A percentile compares a stretch with the other conserved stretches of the same genome.
Evolutionary conservation across 2,113 vertebrate genomes (phyloP).

Genomic region (Engraulis encrasicolus): DNA sequence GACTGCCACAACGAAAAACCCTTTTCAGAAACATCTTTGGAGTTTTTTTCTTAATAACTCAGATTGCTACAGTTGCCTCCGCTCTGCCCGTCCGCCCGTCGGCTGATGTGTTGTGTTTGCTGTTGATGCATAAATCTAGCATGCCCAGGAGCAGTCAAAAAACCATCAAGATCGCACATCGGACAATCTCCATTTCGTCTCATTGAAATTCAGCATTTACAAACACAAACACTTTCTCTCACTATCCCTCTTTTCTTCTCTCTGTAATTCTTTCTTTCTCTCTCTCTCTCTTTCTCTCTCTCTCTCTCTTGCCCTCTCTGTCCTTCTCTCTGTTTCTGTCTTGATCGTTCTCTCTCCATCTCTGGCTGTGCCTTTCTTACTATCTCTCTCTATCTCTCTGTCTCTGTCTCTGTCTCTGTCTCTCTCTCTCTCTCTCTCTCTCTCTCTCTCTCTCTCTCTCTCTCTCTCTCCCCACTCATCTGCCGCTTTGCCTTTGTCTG

Average conservation of each 20-base stretch:
- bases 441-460: background rate
- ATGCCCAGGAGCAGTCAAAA: constrained; percentile 10
- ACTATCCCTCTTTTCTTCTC: constrained; percentile 2
- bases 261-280: constrained; percentile 1
- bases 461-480: constrained; percentile 19
- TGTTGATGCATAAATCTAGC: constrained; percentile 7
- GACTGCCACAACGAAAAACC: background rate
- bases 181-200: constrained; percentile 27
- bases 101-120: constrained; percentile 27
- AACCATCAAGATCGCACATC: constrained; percentile 2
- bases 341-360: background rate
- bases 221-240: constrained; percentile 16
- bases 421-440: constrained; percentile 21
- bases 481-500: background rate
- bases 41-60: background rate
- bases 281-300: constrained; percentile 16
- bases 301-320: too few species aligned
- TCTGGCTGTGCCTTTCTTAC: too few species aligned
- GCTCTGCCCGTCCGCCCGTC: background rate
- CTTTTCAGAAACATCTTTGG: background rate
- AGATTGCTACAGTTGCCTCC: background rate
- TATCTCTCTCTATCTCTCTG: background rate
- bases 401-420: background rate
- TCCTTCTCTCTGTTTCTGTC: background rate
- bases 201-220: constrained; percentile 39